phyloP scores from a whole-genome alignment of 2,113 vertebrate genomes.

The Cacatua alba region DNA sequence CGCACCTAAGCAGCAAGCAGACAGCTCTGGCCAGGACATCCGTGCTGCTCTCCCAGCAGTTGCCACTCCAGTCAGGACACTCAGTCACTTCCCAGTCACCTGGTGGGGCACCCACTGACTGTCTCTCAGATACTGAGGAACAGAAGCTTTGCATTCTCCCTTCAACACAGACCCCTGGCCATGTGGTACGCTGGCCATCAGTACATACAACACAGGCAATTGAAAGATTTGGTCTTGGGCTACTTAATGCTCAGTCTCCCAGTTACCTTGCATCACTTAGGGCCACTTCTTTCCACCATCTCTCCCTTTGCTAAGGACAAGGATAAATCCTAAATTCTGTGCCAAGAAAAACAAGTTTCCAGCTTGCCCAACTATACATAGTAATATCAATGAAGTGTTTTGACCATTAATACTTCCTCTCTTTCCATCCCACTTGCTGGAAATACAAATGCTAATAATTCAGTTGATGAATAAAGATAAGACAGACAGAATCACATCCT shows the following conservation, averaged over 20 bases:
- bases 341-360: not conserved
- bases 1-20: not conserved
- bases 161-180: not conserved
- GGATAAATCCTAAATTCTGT: not conserved
- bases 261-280: not conserved
- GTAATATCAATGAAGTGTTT: not conserved
- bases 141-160: not conserved
- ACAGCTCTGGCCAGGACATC: not conserved
- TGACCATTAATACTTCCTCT: not conserved
- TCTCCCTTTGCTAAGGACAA: not conserved
- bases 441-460: not conserved
- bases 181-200: accelerated
- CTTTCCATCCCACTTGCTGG: not conserved
- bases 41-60: accelerated
- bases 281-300: not conserved
- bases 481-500: not conserved
- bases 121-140: not conserved
- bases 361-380: not conserved
- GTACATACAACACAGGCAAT: not conserved
- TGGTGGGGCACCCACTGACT: accelerated
- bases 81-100: not conserved
- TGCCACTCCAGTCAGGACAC: not conserved
- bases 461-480: not conserved
- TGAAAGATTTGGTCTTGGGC: not conserved
- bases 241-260: not conserved